These are phyloP conservation scores for Mesodorylaimus sp. DNA, from an alignment of 2,888 invertebrate species.

Conservation along the genomic window DNA sequence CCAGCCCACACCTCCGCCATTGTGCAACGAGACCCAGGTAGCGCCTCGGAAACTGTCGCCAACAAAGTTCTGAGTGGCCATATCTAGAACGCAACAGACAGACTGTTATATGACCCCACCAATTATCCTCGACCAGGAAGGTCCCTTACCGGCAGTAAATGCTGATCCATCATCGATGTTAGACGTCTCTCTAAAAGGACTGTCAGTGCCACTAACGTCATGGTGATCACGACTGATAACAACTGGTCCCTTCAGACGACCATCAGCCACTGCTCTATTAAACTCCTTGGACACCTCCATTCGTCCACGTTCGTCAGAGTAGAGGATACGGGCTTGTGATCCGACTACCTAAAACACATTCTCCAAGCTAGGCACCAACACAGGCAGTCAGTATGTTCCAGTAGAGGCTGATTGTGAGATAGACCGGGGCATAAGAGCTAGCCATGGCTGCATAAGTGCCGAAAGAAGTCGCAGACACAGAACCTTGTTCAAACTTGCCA, in stretches of 20 bases:
- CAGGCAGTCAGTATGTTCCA: slow-evolving; percentile 2
- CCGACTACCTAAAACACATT: slow-evolving; percentile 33
- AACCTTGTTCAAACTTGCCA: no score
- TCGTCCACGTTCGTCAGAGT: slow-evolving; percentile 42
- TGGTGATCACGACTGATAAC: slow-evolving; percentile 45
- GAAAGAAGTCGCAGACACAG: no score
- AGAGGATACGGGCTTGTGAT: slow-evolving; percentile 42
- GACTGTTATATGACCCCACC: slow-evolving; percentile 2
- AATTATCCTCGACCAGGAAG: no score
- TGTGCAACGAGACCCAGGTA: slow-evolving; percentile 42
- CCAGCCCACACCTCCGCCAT: slow-evolving; percentile 35
- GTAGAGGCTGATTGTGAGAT: no score
- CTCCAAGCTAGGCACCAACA: slow-evolving; percentile 17
- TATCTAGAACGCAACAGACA: slow-evolving; percentile 29
- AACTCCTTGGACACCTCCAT: slow-evolving; percentile 40
- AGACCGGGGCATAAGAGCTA: no score
- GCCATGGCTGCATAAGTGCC: no score
- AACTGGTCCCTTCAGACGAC: slow-evolving; percentile 37
- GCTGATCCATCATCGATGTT: slow-evolving; percentile 45
- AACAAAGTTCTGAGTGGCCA: slow-evolving; percentile 44
- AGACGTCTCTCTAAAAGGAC: slow-evolving; percentile 45
- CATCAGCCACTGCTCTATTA: slow-evolving; percentile 38
- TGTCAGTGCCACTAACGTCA: slow-evolving; percentile 46
- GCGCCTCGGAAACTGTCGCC: slow-evolving; percentile 44
- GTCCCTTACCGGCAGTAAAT: slow-evolving; percentile 42